Evolutionary conservation across 2,797 vertebrate species (phyloP).

Genomic region (Poecilia picta): DNA sequence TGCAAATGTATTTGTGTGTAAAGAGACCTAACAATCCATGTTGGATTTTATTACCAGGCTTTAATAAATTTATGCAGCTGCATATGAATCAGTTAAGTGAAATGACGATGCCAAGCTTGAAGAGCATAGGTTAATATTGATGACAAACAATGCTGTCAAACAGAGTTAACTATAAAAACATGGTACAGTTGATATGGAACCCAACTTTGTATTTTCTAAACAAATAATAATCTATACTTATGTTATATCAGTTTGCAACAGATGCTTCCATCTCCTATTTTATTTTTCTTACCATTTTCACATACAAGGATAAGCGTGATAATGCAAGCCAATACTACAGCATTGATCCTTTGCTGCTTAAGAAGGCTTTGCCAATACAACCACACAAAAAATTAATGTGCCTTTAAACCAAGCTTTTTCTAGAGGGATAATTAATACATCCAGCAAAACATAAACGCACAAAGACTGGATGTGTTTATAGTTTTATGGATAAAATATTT

Average conservation of each 20-base stretch:
- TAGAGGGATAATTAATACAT: constrained; percentile 71
- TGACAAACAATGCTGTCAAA: background rate
- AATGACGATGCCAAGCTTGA: background rate
- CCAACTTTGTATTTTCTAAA: background rate
- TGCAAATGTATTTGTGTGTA: too few relatives aligned
- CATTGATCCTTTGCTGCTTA: constrained; percentile 74
- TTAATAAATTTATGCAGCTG: background rate
- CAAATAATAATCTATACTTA: background rate
- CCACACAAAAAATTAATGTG: constrained; percentile 73
- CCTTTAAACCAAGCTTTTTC: constrained; percentile 64
- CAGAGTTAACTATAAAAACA: background rate
- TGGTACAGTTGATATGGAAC: background rate
- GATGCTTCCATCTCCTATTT: constrained; percentile 15
- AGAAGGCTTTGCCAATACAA: constrained; percentile 77
- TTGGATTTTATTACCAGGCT: background rate
- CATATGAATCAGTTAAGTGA: background rate
- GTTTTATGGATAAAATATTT: constrained; percentile 14
- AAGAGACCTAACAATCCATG: background rate
- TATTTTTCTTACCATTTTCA: constrained; percentile 53
- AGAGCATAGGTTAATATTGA: background rate
- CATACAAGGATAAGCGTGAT: constrained; percentile 67
- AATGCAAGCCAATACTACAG: constrained; percentile 68
- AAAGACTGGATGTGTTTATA: constrained; percentile 22
- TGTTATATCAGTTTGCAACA: background rate
- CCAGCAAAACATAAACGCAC: constrained; percentile 49